Base-by-base conservation (phyloP, 1,140 invertebrate species). In the Papilio machaon region DNA sequence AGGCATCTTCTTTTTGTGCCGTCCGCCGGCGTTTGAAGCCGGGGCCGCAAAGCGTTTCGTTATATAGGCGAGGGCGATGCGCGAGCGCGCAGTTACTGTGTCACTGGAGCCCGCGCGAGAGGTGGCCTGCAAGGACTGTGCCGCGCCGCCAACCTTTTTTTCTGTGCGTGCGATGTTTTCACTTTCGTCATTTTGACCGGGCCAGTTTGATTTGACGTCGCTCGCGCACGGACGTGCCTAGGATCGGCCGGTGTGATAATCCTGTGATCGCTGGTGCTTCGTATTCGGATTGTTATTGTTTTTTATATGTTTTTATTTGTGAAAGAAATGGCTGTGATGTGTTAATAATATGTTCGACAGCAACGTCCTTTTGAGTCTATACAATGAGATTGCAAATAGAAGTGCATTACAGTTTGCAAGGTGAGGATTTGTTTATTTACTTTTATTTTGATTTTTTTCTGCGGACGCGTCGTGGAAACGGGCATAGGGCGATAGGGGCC, bases 81-180 rank as follows among this genome's bases (percentile, higher is more conserved):
- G 92, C 91, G 90, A 91, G 90, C 87, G 85, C 91, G 89, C 91
- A 93, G 91, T 93, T 91, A 94, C 90, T 94, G 91, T 94, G 93
- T 94, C 92, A 94, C 88, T 94, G 88, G 93, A 91, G 91, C 88
- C 91, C 88, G 90, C 92, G 91, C 92, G 92, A 93, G 93, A 93
- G 91, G 92, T 91, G 92, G 90, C 90, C 91, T 91, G 91, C 92
- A 94, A 94, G 93, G 93, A 94, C 91, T 89, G 92, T 88, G 86
- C 89, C 89, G 90, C 91, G 91, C 89, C 88, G 88, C 90, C 87
- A 91, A 90, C 93, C 92, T 94, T 94, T 94, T 94, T 94, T 94
- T 94, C 92, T 92, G 92, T 94, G 92, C 93, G 93, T 94, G 93
- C 92, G 92, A 94, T 94, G 93, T 94, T 94, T 94, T 94, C 93